Evolutionary conservation across 2,888 invertebrate species (phyloP), one percentile per base, ranked within the genome.

Genomic region (Zele albiditarsus): DNA sequence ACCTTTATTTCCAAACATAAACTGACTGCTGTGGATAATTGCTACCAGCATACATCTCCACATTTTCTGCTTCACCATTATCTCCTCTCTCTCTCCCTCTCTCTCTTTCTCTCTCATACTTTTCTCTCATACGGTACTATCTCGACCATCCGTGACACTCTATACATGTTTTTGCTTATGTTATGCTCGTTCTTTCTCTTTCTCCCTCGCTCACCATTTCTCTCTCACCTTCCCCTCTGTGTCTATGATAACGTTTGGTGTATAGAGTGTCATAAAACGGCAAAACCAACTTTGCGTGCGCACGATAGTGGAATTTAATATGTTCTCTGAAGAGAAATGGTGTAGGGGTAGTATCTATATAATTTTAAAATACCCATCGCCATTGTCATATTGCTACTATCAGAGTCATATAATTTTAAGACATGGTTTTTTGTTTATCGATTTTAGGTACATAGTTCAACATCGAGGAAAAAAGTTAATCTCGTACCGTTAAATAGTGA

Each of bases 1-100:
- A 75, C 25, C 67, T 75, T 75, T 71, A 75, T 67, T 72, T 57
- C 57, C 68, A 62, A 67, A 66, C 75, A 75, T 72, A 71, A 75
- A 75, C 49, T 75, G 71, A 71, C 71, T 62, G 49, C 75, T 75
- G 75, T 42, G 53, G 67, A 71, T 75, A 75, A 75, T 75, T 75
- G 71, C 71, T 68, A 72, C 62, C 28, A 65, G 27, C 63, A 31
- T 63, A 63, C 42, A 31, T 53, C 63, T 53, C 49, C 23, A 71
- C n/a, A 31, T 70, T 58, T 70, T 70, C 58, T 33, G 20, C 20
- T 53, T 23, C 3, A 20, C 8, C 20, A 53, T 38, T 71, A 42
- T 46, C 25, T 60, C 16, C 25, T n/a, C 31, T 46, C 25, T 25
- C 14, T 25, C 49, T n/a, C n/a, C n/a, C n/a, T n/a, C n/a, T n/a